Conservation (phyloP, 37 sponge, comb jelly and placozoan species). For the Spongilla lacustris region DNA sequence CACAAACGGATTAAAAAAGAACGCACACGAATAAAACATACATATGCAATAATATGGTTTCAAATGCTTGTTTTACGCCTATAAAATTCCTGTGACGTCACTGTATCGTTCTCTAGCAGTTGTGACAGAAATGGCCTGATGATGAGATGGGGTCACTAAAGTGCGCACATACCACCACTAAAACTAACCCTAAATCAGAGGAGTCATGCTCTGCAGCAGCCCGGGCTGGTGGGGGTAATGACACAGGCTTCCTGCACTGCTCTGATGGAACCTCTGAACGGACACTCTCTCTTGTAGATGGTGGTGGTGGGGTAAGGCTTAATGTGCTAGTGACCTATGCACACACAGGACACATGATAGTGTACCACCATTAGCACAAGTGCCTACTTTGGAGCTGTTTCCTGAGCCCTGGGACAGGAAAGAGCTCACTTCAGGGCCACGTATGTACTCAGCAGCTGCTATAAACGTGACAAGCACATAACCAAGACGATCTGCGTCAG, state of each 20-base stretch:
- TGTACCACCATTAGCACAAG: too few species aligned
- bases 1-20: background rate
- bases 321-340: background rate
- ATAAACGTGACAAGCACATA: conserved; percentile 66
- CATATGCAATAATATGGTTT: too few species aligned
- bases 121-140: background rate
- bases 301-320: background rate
- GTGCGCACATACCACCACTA: background rate
- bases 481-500: conserved; percentile 57
- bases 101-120: background rate
- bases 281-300: background rate
- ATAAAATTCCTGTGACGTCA: background rate
- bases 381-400: background rate
- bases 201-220: background rate
- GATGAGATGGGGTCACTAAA: background rate
- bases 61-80: background rate
- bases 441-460: conserved; percentile 63
- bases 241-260: background rate
- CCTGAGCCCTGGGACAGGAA: conserved; percentile 7
- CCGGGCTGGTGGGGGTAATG: background rate
- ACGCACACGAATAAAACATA: background rate
- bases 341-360: too few species aligned
- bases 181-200: background rate
- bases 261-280: background rate
- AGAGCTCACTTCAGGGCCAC: conserved; percentile 46